phyloP scores from a whole-genome alignment of 2,113 vertebrate genomes.

The Cyphomyrus plagiostoma region DNA sequence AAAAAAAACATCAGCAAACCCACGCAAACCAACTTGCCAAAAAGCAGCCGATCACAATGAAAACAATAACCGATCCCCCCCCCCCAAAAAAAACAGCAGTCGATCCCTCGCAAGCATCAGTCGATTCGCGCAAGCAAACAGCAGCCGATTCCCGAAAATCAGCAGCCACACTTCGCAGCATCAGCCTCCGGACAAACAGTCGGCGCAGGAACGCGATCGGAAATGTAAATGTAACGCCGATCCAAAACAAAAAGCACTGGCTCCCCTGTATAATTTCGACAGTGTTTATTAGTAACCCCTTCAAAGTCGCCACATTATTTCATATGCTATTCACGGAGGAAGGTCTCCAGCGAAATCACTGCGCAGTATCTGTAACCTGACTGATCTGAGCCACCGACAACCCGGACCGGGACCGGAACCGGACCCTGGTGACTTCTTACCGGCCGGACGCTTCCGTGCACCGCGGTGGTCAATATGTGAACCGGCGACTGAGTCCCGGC shows the following conservation, averaged over 20 bases:
- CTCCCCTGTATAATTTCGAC: background rate
- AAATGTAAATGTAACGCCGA: background rate
- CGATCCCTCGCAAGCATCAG: background rate
- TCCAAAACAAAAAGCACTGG: background rate
- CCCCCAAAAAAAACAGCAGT: background rate
- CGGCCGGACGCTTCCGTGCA: conserved; percentile 60
- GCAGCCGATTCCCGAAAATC: background rate
- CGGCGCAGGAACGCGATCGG: background rate
- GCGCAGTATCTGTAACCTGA: background rate
- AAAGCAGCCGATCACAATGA: background rate
- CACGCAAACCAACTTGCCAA: background rate
- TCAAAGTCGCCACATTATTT: background rate
- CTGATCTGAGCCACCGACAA: background rate
- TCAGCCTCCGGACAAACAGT: background rate
- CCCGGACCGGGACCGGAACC: background rate
- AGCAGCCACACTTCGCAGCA: background rate
- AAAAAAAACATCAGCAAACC: background rate
- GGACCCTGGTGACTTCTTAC: conserved; percentile 46
- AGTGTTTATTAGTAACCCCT: background rate
- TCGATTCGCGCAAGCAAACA: background rate
- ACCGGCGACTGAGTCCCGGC: conserved; percentile 64
- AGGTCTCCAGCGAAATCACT: background rate
- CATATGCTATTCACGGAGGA: background rate
- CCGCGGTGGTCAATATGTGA: conserved; percentile 55
- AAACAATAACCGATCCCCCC: too few species aligned